Evolutionary conservation across 2,888 invertebrate species (phyloP).

Genomic region (Hetaerina titia): DNA sequence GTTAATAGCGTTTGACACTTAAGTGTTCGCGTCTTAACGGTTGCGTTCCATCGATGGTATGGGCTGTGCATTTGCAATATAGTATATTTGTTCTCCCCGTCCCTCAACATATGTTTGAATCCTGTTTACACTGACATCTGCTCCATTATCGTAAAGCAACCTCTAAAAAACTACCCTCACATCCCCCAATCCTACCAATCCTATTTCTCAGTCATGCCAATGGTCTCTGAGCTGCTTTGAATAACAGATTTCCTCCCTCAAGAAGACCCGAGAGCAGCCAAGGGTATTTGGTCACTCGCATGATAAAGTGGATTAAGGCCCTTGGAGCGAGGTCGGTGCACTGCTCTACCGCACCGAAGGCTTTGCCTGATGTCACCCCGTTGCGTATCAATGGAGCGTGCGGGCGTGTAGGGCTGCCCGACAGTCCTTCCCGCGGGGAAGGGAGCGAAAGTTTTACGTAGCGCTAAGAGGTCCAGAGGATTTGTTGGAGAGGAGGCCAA

Average conservation of each 20-base stretch:
- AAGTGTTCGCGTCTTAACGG: neutral
- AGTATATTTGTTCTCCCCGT: neutral
- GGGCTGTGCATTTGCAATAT: neutral
- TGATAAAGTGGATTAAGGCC: conserved; percentile 2
- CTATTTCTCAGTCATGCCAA: neutral
- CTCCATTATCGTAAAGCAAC: neutral
- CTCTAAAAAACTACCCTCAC: neutral
- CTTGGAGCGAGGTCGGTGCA: neutral
- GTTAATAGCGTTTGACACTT: neutral
- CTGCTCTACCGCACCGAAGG: neutral
- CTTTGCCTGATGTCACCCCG: neutral
- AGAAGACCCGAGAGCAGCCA: neutral
- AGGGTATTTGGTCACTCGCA: neutral
- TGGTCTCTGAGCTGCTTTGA: conserved; percentile 9
- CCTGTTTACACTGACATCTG: neutral
- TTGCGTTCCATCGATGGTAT: neutral
- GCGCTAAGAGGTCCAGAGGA: neutral
- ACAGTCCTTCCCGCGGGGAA: neutral
- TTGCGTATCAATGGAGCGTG: neutral
- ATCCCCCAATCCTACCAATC: neutral
- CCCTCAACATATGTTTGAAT: neutral
- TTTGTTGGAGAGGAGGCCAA: neutral
- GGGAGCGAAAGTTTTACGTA: neutral
- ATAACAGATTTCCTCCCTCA: neutral
- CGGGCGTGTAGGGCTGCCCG: neutral